Evolutionary conservation across 64 coral and sea anemone species (phyloP).

Genomic region (Astreopora myriophthalma): DNA sequence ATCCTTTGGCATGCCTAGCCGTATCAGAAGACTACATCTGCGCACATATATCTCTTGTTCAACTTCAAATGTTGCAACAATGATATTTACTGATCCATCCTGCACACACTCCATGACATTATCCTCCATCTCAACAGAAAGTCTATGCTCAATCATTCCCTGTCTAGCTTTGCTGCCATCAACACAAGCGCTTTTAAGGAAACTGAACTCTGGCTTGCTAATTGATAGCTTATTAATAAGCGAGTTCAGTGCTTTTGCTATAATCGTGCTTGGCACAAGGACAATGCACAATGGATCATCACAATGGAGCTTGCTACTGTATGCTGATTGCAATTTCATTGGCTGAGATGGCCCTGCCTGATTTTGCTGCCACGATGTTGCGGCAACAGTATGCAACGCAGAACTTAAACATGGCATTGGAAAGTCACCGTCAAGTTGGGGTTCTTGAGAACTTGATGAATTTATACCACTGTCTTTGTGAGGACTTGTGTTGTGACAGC

Average conservation of each 20-base stretch:
- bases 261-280: conserved; percentile 16
- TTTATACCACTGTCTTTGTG: background rate
- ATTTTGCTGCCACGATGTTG: background rate
- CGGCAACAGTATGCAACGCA: background rate
- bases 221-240: conserved; percentile 11
- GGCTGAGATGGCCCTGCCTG: background rate
- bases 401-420: background rate
- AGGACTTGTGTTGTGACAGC: background rate
- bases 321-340: background rate
- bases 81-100: conserved; percentile 46
- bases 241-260: conserved; percentile 29
- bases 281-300: conserved; percentile 17
- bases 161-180: conserved; percentile 12
- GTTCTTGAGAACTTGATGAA: background rate
- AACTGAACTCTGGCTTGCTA: background rate
- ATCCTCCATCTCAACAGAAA: conserved; percentile 1
- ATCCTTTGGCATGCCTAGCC: conserved; percentile 40
- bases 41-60: conserved; percentile 30
- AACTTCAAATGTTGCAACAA: conserved; percentile 21
- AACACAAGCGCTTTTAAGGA: conserved; percentile 17
- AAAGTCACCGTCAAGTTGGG: background rate
- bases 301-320: background rate
- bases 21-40: conserved; percentile 35
- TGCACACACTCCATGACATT: conserved; percentile 22
- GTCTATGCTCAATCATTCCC: background rate